These are phyloP conservation scores for Stichodactyla mertensii DNA, from an alignment of 64 coral and sea anemone species.

Conservation along the genomic window DNA sequence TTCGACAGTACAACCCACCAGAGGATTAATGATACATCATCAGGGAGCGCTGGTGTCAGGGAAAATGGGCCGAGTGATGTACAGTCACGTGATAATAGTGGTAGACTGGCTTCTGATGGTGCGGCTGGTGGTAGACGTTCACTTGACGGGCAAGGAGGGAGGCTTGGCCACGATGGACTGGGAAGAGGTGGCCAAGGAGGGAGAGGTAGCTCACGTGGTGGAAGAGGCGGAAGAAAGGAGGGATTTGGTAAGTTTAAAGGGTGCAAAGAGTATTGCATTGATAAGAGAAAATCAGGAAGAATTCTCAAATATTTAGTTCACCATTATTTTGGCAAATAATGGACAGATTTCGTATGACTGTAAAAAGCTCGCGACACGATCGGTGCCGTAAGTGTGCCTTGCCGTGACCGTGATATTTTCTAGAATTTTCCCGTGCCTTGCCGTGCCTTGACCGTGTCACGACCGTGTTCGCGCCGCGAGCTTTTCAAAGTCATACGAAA, in stretches of 20 bases:
- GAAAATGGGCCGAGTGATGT: background rate
- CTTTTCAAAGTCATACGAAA: too few species aligned
- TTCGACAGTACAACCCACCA: background rate
- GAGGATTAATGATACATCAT: background rate
- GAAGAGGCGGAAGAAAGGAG: constrained; percentile 41
- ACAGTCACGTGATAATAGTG: background rate
- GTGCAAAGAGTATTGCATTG: background rate
- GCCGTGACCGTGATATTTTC: too few species aligned
- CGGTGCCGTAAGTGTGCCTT: too few species aligned
- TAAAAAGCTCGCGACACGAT: too few species aligned
- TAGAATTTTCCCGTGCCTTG: too few species aligned
- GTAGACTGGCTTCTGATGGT: background rate
- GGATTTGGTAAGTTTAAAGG: constrained; percentile 20
- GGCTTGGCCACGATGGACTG: background rate
- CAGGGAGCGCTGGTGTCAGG: background rate
- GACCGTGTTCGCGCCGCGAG: too few species aligned
- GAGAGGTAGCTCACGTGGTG: constrained; percentile 44
- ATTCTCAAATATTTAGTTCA: too few species aligned
- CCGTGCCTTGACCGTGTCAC: too few species aligned
- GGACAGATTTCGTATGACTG: too few species aligned
- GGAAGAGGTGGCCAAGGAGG: constrained; percentile 39
- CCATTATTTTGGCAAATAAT: too few species aligned
- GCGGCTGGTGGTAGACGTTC: background rate
- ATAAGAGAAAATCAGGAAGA: too few species aligned
- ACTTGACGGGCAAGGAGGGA: background rate